Conservation (phyloP, 2,888 invertebrate genomes). For the Cosmia pyralina region DNA sequence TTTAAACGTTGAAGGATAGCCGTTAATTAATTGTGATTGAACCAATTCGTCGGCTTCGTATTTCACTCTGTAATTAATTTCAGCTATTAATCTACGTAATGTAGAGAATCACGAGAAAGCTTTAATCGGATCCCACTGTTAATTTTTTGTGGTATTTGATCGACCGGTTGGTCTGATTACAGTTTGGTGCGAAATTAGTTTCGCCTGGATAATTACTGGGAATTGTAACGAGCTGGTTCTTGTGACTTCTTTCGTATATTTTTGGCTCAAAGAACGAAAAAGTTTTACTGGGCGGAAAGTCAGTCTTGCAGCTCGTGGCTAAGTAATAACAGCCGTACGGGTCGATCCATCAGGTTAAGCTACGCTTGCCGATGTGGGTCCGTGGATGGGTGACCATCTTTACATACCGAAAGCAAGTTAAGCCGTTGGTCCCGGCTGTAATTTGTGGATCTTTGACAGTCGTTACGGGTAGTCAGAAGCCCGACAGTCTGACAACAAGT, state of each 20-base stretch:
- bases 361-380: too few species aligned
- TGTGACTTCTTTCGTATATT: neutral
- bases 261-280: neutral
- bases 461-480: too few species aligned
- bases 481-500: too few species aligned
- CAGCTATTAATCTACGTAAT: slow-evolving; percentile 31
- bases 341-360: too few species aligned
- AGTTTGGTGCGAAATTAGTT: slow-evolving; percentile 1
- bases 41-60: slow-evolving; percentile 31
- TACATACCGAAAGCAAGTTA: too few species aligned
- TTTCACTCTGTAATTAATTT: slow-evolving; percentile 35
- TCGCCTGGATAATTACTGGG: neutral
- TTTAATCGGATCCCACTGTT: slow-evolving; percentile 3
- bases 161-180: neutral
- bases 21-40: slow-evolving; percentile 36
- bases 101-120: neutral
- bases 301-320: too few species aligned
- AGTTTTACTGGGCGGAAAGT: too few species aligned
- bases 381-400: too few species aligned
- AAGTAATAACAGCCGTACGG: too few species aligned
- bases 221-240: neutral
- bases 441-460: too few species aligned
- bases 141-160: slow-evolving; percentile 17
- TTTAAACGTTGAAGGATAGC: slow-evolving; percentile 35
- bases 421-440: too few species aligned